Evolutionary conservation across 2,888 invertebrate genomes (phyloP).

Genomic region (Lottia gigantea): DNA sequence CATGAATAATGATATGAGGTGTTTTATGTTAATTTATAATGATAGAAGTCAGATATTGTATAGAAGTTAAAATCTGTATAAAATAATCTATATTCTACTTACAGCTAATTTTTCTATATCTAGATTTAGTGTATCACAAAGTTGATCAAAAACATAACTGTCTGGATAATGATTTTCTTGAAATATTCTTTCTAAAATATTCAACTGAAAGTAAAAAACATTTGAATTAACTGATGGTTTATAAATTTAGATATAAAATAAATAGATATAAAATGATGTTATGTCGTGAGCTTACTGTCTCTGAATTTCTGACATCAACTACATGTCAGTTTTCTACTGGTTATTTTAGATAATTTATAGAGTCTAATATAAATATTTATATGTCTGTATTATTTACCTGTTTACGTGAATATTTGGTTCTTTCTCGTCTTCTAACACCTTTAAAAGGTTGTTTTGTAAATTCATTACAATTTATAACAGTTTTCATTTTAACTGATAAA

Average conservation of each 20-base stretch:
- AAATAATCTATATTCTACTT: background rate
- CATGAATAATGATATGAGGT: background rate
- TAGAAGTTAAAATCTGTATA: too few species aligned
- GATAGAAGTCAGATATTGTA: background rate
- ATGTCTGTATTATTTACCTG: background rate
- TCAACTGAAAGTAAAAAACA: background rate
- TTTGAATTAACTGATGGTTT: too few species aligned
- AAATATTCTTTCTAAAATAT: background rate
- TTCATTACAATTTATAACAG: background rate
- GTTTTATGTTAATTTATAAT: background rate
- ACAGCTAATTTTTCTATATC: background rate
- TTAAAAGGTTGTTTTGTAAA: background rate
- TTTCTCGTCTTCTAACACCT: conserved; percentile 7
- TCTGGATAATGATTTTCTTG: conserved; percentile 6
- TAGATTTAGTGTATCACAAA: background rate
- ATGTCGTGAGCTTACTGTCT: too few species aligned
- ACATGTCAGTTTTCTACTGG: too few species aligned
- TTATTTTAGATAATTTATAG: too few species aligned
- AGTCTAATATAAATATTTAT: too few species aligned
- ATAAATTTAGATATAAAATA: too few species aligned
- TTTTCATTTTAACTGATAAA: background rate
- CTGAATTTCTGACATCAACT: too few species aligned
- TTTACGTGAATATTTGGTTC: background rate
- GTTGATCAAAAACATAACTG: conserved; percentile 1
- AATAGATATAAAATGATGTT: too few species aligned